Conservation (phyloP, 2,797 vertebrate genomes). For the Rhadinocentrus ornatus region DNA sequence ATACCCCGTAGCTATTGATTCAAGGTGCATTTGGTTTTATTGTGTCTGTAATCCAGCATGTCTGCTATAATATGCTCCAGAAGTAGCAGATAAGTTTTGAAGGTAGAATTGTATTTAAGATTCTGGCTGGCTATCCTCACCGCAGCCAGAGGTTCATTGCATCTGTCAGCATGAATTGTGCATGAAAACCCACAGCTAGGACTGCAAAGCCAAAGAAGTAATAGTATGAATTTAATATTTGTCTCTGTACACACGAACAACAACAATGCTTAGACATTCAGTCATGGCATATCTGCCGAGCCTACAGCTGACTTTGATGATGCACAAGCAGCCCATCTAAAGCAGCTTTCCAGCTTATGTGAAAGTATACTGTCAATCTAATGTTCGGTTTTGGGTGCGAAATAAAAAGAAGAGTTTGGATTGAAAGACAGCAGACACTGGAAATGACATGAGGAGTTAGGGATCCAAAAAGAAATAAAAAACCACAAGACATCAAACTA, state of each 20-base stretch:
- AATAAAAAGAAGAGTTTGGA: constrained; percentile 21
- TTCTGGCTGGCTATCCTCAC: constrained; percentile 25
- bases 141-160: constrained; percentile 35
- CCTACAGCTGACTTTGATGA: constrained; percentile 10
- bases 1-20: constrained; percentile 31
- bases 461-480: neutral
- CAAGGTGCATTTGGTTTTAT: constrained; percentile 36
- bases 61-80: constrained; percentile 43
- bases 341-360: constrained; percentile 22
- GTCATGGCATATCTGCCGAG: neutral
- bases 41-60: constrained; percentile 31
- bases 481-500: neutral
- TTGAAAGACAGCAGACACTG: constrained; percentile 18
- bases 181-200: constrained; percentile 10
- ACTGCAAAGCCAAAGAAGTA: constrained; percentile 14
- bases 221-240: constrained; percentile 9
- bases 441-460: too few species aligned
- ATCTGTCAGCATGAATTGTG: constrained; percentile 34
- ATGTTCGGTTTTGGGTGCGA: constrained; percentile 16
- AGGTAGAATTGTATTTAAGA: constrained; percentile 15
- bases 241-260: neutral
- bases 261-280: neutral
- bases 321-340: constrained; percentile 3
- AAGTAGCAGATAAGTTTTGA: constrained; percentile 21
- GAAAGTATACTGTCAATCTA: constrained; percentile 30